Evolutionary conservation across 2,797 vertebrate genomes (phyloP).

Genomic region (Antennarius maculatus): DNA sequence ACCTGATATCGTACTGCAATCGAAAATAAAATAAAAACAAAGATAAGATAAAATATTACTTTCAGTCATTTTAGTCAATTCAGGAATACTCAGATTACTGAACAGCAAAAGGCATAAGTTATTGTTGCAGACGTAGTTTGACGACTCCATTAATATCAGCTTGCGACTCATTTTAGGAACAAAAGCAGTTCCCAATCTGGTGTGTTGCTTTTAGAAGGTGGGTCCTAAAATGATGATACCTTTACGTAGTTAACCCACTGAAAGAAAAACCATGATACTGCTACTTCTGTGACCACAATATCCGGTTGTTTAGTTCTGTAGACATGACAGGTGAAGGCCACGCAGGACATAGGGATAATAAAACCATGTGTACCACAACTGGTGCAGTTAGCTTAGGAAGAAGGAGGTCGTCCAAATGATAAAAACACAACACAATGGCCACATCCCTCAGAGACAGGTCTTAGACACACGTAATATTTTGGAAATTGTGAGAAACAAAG

Average conservation of each 20-base stretch:
- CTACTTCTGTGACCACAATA: conserved; percentile 35
- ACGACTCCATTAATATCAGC: background rate
- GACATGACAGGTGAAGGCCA: conserved; percentile 31
- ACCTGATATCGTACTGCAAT: conserved; percentile 1
- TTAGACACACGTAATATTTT: background rate
- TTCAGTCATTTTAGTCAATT: background rate
- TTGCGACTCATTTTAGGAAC: no score
- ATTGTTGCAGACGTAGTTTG: no score
- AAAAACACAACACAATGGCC: background rate
- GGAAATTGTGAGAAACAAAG: conserved; percentile 1
- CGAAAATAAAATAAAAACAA: background rate
- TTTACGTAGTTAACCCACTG: conserved; percentile 46
- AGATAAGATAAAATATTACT: background rate
- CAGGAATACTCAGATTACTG: background rate
- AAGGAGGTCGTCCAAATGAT: conserved; percentile 11
- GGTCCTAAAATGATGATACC: conserved; percentile 33
- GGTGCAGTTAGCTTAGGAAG: conserved; percentile 33
- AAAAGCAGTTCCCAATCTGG: no score
- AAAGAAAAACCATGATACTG: conserved; percentile 26
- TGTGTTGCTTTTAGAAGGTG: no score
- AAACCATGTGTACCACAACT: conserved; percentile 41
- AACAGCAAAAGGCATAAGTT: background rate
- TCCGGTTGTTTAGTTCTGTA: conserved; percentile 36
- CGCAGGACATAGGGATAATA: conserved; percentile 23
- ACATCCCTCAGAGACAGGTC: conserved; percentile 1